phyloP scores from a whole-genome alignment of 2,113 vertebrate species.

The Pangasianodon gigas region DNA sequence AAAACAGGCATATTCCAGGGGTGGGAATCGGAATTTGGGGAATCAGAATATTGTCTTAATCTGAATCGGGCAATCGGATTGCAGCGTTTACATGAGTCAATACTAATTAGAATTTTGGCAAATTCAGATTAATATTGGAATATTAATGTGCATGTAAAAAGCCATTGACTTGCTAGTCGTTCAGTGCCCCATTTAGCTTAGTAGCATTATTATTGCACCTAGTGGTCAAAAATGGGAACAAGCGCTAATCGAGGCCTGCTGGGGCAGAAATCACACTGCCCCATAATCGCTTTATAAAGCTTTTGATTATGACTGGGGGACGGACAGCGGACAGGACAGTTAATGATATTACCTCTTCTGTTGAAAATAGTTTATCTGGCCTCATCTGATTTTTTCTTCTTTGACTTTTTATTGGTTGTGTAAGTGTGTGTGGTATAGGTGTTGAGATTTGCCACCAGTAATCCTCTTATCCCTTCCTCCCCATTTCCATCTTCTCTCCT shows the following conservation, averaged over 20 bases:
- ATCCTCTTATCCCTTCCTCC: constrained; percentile 27
- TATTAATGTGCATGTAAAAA: no score
- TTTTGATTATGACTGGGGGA: not conserved
- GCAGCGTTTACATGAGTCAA: no score
- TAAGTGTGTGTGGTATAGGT: not conserved
- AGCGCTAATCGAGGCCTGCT: not conserved
- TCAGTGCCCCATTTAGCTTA: not conserved
- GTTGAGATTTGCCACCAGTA: not conserved
- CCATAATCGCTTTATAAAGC: not conserved
- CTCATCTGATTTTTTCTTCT: not conserved
- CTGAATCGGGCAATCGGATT: no score
- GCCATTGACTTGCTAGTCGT: no score
- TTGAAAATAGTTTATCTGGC: not conserved
- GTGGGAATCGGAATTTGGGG: no score
- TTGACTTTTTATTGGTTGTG: not conserved
- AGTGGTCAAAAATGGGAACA: not conserved
- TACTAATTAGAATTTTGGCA: no score
- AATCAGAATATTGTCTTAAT: no score
- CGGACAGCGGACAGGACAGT: not conserved
- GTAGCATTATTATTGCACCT: not conserved
- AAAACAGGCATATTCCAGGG: no score
- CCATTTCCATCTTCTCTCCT: constrained; percentile 19
- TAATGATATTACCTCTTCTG: not conserved
- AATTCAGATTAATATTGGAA: no score
- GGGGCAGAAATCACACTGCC: not conserved